phyloP scores from a whole-genome alignment of 2,113 vertebrate species.

The Gymnorhina tibicen region DNA sequence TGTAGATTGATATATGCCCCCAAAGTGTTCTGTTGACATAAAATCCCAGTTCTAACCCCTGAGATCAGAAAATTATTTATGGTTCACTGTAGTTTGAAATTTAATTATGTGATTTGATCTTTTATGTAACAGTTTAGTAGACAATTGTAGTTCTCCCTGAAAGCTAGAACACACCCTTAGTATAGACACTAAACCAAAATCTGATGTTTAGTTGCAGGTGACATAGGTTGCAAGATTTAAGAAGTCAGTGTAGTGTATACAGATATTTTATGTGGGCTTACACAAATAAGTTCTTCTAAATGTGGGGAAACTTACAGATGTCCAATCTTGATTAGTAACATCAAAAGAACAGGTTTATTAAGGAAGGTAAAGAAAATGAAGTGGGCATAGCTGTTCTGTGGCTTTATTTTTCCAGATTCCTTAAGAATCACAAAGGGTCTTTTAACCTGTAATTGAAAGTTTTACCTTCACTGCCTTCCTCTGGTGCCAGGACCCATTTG shows the following conservation, averaged over 20 bases:
- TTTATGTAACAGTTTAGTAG: conserved; percentile 5
- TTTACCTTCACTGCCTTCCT: conserved; percentile 60
- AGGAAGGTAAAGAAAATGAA: conserved; percentile 56
- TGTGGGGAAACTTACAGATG: neutral
- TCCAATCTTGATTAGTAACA: conserved; percentile 13
- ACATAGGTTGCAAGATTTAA: neutral
- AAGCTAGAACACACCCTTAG: neutral
- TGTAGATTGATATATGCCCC: neutral
- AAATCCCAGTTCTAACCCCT: neutral
- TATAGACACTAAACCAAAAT: neutral
- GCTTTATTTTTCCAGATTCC: conserved; percentile 38
- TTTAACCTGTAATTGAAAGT: conserved; percentile 54
- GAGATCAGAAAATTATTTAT: conserved; percentile 20
- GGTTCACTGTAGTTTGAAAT: conserved; percentile 22
- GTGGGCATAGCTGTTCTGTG: conserved; percentile 11
- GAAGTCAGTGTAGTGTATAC: neutral
- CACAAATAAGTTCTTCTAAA: neutral
- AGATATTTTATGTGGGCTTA: conserved; percentile 11
- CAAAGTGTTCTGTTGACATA: neutral
- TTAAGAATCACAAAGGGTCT: conserved; percentile 51
- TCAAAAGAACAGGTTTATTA: conserved; percentile 44
- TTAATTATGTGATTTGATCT: neutral
- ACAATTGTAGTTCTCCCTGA: conserved; percentile 21
- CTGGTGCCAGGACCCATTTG: conserved; percentile 23
- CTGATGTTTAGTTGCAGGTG: neutral